phyloP scores from a whole-genome alignment of 2,888 invertebrate genomes.

The Pristionchus maxplancki region DNA sequence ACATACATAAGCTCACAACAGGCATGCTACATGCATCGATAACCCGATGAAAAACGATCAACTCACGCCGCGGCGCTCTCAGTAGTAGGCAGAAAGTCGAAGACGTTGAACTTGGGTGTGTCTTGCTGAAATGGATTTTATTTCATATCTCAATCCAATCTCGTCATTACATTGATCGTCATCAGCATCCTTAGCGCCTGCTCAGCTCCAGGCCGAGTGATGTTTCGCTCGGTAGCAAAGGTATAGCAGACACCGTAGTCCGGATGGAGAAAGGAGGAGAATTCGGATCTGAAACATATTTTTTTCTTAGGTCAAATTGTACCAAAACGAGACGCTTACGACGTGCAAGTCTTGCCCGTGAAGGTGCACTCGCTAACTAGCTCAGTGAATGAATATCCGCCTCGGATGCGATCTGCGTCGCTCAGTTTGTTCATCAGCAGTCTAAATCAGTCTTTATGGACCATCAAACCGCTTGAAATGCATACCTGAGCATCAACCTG shows the following conservation, averaged over 20 bases:
- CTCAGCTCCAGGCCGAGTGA: background rate
- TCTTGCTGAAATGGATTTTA: background rate
- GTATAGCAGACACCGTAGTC: constrained; percentile 26
- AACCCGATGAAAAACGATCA: too few relatives aligned
- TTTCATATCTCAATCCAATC: background rate
- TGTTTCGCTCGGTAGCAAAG: background rate
- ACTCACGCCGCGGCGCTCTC: background rate
- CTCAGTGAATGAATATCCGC: constrained; percentile 1
- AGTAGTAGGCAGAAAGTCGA: constrained; percentile 32
- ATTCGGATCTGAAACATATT: constrained; percentile 19
- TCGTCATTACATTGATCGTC: background rate
- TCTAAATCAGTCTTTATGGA: too few relatives aligned
- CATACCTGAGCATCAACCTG: background rate
- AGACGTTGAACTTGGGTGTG: background rate
- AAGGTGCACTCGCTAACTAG: constrained; percentile 31
- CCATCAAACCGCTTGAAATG: too few relatives aligned
- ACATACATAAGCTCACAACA: too few relatives aligned
- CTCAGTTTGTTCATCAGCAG: constrained; percentile 33
- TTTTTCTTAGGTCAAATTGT: too few relatives aligned
- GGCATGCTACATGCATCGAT: background rate
- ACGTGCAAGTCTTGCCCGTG: constrained; percentile 23
- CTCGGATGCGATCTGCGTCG: background rate
- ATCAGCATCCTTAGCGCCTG: background rate
- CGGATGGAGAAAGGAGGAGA: constrained; percentile 13
- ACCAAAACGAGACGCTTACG: too few relatives aligned